Percentiles rank a stretch among this genome's conserved stretches.
phyloP scores from a whole-genome alignment of 2,888 invertebrate species.

The Eulithis prunata region DNA sequence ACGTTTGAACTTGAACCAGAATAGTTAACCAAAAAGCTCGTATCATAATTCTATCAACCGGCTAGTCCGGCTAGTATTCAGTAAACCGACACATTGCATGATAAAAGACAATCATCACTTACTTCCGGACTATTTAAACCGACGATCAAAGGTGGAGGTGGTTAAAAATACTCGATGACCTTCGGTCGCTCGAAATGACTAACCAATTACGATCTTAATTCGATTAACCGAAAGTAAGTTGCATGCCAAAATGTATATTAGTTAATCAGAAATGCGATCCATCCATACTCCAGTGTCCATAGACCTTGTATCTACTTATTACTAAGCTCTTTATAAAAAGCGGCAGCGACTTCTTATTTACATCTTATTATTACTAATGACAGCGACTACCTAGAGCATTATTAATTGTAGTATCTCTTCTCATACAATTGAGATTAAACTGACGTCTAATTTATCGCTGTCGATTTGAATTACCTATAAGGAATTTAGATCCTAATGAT shows the following conservation, averaged over 20 bases:
- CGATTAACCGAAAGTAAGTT: constrained; percentile 8
- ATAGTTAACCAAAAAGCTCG: too few relatives aligned
- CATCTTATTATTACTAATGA: too few relatives aligned
- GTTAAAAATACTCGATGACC: not conserved
- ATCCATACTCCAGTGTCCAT: not conserved
- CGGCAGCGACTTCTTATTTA: not conserved
- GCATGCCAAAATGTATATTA: constrained; percentile 9
- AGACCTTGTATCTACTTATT: not conserved
- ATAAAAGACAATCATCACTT: constrained; percentile 1
- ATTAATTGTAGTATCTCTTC: too few relatives aligned
- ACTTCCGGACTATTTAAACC: not conserved
- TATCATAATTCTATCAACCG: too few relatives aligned
- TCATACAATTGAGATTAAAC: too few relatives aligned
- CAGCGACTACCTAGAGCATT: too few relatives aligned
- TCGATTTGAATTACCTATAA: too few relatives aligned
- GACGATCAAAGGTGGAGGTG: not conserved
- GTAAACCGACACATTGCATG: not conserved
- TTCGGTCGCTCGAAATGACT: constrained; percentile 7
- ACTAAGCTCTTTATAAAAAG: not conserved
- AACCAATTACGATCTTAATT: constrained; percentile 7
- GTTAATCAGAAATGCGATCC: constrained; percentile 4
- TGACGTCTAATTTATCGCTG: too few relatives aligned
- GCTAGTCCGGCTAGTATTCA: too few relatives aligned
- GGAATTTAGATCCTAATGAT: too few relatives aligned
- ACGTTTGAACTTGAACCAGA: too few relatives aligned